Evolutionary conservation across 1,140 invertebrate genomes (phyloP).

Genomic region (Anastrepha obliqua): DNA sequence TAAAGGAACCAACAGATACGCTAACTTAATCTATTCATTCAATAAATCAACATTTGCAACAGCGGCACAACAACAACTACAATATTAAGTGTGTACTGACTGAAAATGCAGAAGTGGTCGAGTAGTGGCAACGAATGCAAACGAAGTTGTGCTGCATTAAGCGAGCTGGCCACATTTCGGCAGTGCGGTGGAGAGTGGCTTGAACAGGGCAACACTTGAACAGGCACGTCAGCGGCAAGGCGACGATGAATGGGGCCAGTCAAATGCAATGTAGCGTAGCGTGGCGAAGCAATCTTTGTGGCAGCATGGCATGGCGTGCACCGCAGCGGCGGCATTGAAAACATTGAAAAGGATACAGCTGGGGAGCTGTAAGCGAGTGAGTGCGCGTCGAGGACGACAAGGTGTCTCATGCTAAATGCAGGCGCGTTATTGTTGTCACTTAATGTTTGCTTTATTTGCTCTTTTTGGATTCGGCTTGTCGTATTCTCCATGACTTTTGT

Average conservation of each 20-base stretch:
- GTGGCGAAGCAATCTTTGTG: background rate
- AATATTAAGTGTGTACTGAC: background rate
- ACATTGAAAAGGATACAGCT: slow-evolving; percentile 29
- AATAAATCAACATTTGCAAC: slow-evolving; percentile 57
- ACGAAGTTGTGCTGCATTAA: too few species aligned
- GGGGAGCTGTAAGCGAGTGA: background rate
- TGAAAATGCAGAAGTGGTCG: too few species aligned
- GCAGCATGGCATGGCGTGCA: background rate
- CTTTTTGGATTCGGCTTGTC: background rate
- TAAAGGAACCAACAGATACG: slow-evolving; percentile 59
- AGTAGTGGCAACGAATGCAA: too few species aligned
- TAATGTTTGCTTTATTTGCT: background rate
- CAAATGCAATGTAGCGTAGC: background rate
- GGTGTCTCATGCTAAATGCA: background rate
- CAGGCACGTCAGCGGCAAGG: background rate
- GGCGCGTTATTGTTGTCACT: background rate
- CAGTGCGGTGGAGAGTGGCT: background rate
- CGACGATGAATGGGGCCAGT: background rate
- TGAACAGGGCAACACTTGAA: too few species aligned
- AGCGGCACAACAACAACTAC: background rate
- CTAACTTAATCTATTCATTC: slow-evolving; percentile 59
- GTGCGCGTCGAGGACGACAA: slow-evolving; percentile 33
- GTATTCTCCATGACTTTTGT: background rate
- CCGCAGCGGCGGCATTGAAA: background rate
- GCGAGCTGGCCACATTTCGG: background rate